Base-by-base conservation (phyloP, 2,888 invertebrate species). In the Andrena bucephala region DNA sequence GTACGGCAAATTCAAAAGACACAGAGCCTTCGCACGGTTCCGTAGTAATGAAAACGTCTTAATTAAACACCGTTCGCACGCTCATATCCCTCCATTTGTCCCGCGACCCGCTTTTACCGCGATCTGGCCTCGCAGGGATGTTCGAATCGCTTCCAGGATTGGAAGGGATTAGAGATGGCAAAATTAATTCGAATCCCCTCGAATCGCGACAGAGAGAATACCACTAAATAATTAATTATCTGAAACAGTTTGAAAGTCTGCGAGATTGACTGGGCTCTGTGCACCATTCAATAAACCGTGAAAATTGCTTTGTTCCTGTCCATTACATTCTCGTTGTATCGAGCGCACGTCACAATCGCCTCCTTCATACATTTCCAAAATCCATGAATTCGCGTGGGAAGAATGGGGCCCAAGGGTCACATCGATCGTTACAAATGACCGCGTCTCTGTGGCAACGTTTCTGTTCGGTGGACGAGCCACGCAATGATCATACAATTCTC, bases 1-100 rank as follows among this genome's bases (percentile, higher is more conserved):
- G 97, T 97, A 96, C 96, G 97, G 94, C 94, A 93, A 92, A 90
- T 83, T 87, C 81, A 81, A 62, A 68, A 79, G 69, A 50, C 74
- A 42, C 77, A 71, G 36, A 60, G 27, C n/a, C 66, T 16, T 71
- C 68, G 29, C 24, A 24, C n/a, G 31, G 50, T 42, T 54, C 57
- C 52, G 20, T 69, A 57, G 27, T 52, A 48, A 71, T 31, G 20
- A 71, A 67, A 60, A 66, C 16, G 3, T 20, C 20, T 66, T 70
- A 66, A 67, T 24, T 65, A 33, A 42, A 60, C 59, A 50, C 60
- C 60, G 20, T 57, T 8, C 8, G 20, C 60, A 60, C 29, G 33
- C 62, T n/a, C 54, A 2, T 6, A 3, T 59, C 31, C 42, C 33
- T 13, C 24, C 60, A 52, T 31, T 1, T 4, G 3, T 24, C 24